Base-by-base conservation (phyloP, 1,140 invertebrate species). In the Conopomorpha cramerella region DNA sequence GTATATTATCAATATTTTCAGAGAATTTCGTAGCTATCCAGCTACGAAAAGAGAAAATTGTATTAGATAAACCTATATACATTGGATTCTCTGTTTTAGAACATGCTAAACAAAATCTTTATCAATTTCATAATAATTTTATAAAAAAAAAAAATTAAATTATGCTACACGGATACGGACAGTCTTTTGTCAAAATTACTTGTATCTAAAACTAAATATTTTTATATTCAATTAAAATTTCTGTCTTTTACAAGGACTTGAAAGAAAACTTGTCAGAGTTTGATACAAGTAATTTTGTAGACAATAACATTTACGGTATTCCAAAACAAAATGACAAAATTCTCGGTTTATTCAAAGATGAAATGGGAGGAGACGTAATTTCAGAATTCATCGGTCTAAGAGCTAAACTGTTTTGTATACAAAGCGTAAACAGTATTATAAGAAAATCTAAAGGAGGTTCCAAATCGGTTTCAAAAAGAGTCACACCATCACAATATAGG, bases 91-190 rank as follows among this genome's bases (percentile, higher is more conserved):
- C 26, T 7, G 35, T 37, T n/a, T 30, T 37, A 13, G 35, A 37
- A 37, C 12, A 30, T 15, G 16, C 15, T 12, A 37, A 37, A 37
- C 17, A 23, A 4, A 15, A 30, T 30, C 29, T 37, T 16, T 37
- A 37, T 18, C n/a, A 37, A 3, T 37, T 37, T 19, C 35, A 37
- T 25, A 18, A 37, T 13, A 30, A 27, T 2, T 14, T 30, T 17
- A 30, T 37, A 3, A 30, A 38, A 38, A 16, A 14, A 30, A 25
- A 10, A 14, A 3, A 1, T 38, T 6, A 8, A 8, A 3, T 14
- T 38, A 12, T 38, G 36, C 15, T 30, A 38, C 18, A 38, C 36
- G 8, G 36, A 38, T 11, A 31, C 36, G 2, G 36, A 38, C 16
- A 30, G 28, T 38, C 25, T 30, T 13, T 14, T 38, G 8, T 38